Evolutionary conservation across 2,113 vertebrate species (phyloP), one percentile per base, ranked within the genome.

Genomic region (Phylloscopus whistleri): DNA sequence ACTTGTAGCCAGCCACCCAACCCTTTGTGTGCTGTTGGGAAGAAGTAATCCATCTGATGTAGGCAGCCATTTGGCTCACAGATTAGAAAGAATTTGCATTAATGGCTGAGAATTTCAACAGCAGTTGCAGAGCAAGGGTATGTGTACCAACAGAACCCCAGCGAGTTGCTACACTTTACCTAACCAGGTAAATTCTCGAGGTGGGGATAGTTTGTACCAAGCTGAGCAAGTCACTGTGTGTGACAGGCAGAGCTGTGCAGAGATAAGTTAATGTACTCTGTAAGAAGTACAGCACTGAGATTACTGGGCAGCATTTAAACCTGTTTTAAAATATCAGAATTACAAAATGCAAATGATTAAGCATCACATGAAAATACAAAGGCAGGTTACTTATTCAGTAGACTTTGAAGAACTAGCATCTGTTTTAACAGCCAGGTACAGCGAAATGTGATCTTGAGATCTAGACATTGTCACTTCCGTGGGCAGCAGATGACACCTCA

Each of bases 61-160:
- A 78, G 87, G 91, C 84, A 93, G 93, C 91, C 95, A 91, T 91
- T 96, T 96, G 95, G 96, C 94, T 95, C 37, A 7, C 81, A 91
- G 94, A 89, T 95, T 49, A 93, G 87, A 43, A 79, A 87, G 87
- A 94, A 95, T 93, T 97, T 94, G 95, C 96, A 95, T 96, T n/a
- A 84, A 66, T 20, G 89, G 89, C 77, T 76, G 94, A 94, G 95
- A 94, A 84, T 94, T 92, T 95, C 93, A 68, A 78, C 84, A 89
- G 95, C 89, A 49, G 91, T 82, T 72, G 86, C 94, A 84, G 89
- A 81, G 80, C 94, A 63, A 84, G 91, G 89, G 62, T 41, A 87
- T 58, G 70, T 77, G 89, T 53, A 73, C 53, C 63, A 68, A 73
- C 74, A 75, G 49, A 94, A 66, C 63, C 72, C 67, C 33, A 10